Evolutionary conservation across 2,113 vertebrate genomes (phyloP).

Genomic region (Gymnorhina tibicen): DNA sequence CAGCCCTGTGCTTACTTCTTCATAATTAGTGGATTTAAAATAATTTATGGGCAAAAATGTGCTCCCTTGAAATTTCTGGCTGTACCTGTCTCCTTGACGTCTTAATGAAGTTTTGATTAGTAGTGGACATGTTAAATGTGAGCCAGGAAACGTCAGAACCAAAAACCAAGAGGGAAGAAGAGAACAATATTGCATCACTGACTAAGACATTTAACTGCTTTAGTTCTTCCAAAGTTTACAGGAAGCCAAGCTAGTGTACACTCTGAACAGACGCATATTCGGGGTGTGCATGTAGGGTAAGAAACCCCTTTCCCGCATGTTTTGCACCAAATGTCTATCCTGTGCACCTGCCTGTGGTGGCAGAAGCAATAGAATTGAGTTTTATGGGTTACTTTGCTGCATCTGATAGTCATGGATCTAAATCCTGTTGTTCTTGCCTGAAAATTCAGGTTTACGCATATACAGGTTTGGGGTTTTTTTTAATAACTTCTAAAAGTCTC

Average conservation of each 20-base stretch:
- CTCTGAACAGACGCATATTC: neutral
- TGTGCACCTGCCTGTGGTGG: neutral
- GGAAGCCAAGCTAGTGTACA: neutral
- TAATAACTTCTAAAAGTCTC: neutral
- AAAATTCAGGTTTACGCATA: neutral
- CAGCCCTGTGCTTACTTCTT: constrained; percentile 1
- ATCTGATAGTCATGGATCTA: neutral
- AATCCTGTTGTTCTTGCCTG: neutral
- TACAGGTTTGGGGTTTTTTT: neutral
- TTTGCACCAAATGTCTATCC: neutral
- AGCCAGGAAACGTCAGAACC: neutral
- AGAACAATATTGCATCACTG: neutral
- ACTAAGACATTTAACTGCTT: neutral
- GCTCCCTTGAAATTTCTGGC: neutral
- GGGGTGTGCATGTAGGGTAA: neutral
- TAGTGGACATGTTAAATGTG: neutral
- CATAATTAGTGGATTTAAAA: constrained; percentile 13
- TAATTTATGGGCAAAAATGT: neutral
- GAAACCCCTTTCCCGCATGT: neutral
- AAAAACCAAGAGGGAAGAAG: neutral
- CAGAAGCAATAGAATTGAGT: neutral
- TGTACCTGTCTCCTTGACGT: neutral
- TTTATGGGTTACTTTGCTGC: neutral
- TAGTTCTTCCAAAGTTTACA: neutral
- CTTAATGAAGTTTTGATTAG: constrained; percentile 14